Conservation (phyloP, 2,888 invertebrate species). For the Habroteleia sp. region DNA sequence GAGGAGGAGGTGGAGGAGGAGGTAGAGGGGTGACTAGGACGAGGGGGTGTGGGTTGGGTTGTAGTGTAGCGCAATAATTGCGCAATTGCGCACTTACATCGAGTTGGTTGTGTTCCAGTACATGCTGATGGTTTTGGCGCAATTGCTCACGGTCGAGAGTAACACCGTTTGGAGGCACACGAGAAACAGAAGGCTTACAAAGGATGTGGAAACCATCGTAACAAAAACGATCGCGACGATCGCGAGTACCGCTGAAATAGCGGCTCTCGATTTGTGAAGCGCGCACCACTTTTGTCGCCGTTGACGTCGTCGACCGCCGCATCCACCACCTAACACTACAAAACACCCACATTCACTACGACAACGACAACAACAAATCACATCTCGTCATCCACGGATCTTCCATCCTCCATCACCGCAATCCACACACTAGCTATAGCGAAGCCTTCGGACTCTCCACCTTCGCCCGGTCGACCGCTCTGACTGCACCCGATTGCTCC, state of each 20-base stretch:
- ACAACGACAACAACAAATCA: constrained; percentile 59
- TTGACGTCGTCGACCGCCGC: constrained; percentile 56
- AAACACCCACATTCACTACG: constrained; percentile 73
- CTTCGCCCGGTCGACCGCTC: background rate
- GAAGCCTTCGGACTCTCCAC: background rate
- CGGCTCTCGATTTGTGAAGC: constrained; percentile 65
- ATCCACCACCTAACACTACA: constrained; percentile 70
- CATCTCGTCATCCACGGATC: constrained; percentile 60
- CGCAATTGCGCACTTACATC: constrained; percentile 83
- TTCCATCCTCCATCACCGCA: constrained; percentile 54
- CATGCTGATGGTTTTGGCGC: constrained; percentile 92
- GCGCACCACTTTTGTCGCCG: constrained; percentile 67
- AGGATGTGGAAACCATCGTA: constrained; percentile 80
- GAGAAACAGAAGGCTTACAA: constrained; percentile 80
- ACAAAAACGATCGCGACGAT: constrained; percentile 69
- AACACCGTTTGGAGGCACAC: constrained; percentile 85
- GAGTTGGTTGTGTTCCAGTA: constrained; percentile 96
- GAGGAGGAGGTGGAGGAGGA: constrained; percentile 10
- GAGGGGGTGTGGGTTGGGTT: constrained; percentile 19
- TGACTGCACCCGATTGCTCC: background rate
- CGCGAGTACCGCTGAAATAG: constrained; percentile 69
- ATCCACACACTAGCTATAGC: constrained; percentile 35
- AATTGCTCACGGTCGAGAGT: constrained; percentile 86
- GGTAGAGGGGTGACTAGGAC: constrained; percentile 3
- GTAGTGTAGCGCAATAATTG: constrained; percentile 17